Evolutionary conservation across 2,113 vertebrate species (phyloP).

Genomic region (Crotophaga sulcirostris): DNA sequence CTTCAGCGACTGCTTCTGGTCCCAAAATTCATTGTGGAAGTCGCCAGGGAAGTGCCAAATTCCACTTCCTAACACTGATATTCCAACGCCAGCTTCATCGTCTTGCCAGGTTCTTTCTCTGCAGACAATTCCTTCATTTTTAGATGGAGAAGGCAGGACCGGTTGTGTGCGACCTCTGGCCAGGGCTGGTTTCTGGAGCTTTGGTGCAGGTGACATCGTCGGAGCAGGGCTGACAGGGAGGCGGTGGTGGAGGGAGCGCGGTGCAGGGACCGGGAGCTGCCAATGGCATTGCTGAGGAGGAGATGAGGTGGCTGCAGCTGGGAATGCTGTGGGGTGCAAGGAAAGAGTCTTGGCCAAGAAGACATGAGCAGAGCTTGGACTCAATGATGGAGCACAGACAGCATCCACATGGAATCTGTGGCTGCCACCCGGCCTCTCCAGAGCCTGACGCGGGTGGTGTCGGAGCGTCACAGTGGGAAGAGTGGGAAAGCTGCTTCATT

Average conservation of each 20-base stretch:
- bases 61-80: neutral
- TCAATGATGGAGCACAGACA: fast-evolving
- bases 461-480: neutral
- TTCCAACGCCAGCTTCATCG: fast-evolving
- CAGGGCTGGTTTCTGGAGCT: fast-evolving
- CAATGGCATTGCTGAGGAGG: neutral
- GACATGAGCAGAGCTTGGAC: neutral
- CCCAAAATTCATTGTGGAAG: neutral
- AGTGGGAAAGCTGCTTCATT: neutral
- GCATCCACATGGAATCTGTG: fast-evolving
- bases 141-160: fast-evolving
- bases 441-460: fast-evolving
- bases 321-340: fast-evolving
- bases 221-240: fast-evolving
- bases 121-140: neutral
- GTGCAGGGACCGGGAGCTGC: neutral
- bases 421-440: fast-evolving
- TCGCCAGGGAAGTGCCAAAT: neutral
- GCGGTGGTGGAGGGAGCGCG: fast-evolving
- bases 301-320: neutral
- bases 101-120: neutral
- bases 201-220: fast-evolving
- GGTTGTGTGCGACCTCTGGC: too few relatives aligned
- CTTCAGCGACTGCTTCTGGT: neutral
- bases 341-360: neutral